These are phyloP conservation scores for Mellilla xanthometata DNA, from an alignment of 2,888 invertebrate species.

Conservation along the genomic window DNA sequence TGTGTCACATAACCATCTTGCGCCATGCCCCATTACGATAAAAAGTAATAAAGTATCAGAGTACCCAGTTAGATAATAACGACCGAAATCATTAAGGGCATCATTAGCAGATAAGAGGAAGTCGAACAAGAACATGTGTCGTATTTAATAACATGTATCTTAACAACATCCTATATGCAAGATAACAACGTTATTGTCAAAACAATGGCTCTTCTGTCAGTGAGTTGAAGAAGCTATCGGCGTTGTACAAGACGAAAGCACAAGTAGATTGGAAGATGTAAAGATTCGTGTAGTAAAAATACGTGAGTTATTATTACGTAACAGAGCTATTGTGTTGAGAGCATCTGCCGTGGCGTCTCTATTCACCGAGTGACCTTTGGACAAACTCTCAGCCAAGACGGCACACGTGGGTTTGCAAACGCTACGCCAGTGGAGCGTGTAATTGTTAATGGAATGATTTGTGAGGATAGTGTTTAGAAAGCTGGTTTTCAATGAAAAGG, in stretches of 20 bases:
- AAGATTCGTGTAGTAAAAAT: constrained; percentile 22
- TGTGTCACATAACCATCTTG: constrained; percentile 33
- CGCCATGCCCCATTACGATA: constrained; percentile 19
- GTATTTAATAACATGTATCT: constrained; percentile 33
- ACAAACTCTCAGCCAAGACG: constrained; percentile 27
- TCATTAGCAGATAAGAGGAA: constrained; percentile 16
- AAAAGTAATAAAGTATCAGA: constrained; percentile 15
- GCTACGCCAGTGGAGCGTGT: constrained; percentile 30
- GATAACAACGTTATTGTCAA: constrained; percentile 33
- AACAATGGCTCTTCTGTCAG: constrained; percentile 42
- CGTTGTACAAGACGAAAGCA: constrained; percentile 27
- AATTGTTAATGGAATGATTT: constrained; percentile 31
- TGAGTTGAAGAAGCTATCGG: constrained; percentile 44
- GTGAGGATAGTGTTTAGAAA: background rate
- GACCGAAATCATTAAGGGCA: constrained; percentile 31
- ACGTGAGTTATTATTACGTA: constrained; percentile 45
- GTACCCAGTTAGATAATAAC: constrained; percentile 24
- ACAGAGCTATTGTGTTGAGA: constrained; percentile 49
- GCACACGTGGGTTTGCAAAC: constrained; percentile 59
- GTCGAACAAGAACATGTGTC: constrained; percentile 22
- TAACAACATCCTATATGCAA: constrained; percentile 25
- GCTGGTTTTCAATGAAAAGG: too few relatives aligned
- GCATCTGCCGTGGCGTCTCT: constrained; percentile 63
- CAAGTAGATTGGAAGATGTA: constrained; percentile 9
- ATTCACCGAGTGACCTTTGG: constrained; percentile 69